These are phyloP conservation scores for Bothrops jararaca DNA, from an alignment of 2,113 vertebrate genomes.

Conservation along the genomic window DNA sequence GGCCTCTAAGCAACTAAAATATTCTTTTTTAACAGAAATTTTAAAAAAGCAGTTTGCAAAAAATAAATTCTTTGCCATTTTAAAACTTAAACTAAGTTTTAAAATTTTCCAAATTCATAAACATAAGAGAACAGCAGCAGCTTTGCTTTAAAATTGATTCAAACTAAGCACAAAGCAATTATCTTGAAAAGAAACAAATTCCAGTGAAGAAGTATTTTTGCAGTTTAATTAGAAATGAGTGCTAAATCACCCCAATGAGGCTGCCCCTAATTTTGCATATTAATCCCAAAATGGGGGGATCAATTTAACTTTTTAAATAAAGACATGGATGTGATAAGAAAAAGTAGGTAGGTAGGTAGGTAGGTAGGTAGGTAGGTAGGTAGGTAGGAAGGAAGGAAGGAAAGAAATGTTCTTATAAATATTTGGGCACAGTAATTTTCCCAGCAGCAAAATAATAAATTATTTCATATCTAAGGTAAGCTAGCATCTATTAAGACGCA, in stretches of 20 bases:
- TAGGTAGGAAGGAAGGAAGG: neutral
- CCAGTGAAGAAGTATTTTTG: neutral
- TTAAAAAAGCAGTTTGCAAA: neutral
- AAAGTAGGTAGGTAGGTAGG: neutral
- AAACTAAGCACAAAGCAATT: conserved; percentile 18
- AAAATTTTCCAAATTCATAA: neutral
- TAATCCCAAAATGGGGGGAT: neutral
- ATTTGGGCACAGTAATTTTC: neutral
- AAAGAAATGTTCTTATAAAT: neutral
- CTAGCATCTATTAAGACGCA: too few species aligned
- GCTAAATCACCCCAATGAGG: neutral
- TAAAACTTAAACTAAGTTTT: conserved; percentile 7
- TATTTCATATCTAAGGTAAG: neutral
- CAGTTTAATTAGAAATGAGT: neutral
- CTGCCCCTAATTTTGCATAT: neutral
- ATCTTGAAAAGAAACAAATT: neutral
- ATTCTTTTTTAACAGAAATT: neutral
- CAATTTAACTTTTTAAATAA: neutral
- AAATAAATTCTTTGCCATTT: conserved; percentile 22
- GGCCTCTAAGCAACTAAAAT: neutral
- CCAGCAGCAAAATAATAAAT: neutral
- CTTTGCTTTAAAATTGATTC: neutral
- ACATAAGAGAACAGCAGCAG: neutral
- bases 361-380: neutral
- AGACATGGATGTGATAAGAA: neutral